Percentiles rank a stretch among this genome's conserved stretches.
Conservation (phyloP, 2,113 vertebrate genomes). For the Notarius quadriscutis region DNA sequence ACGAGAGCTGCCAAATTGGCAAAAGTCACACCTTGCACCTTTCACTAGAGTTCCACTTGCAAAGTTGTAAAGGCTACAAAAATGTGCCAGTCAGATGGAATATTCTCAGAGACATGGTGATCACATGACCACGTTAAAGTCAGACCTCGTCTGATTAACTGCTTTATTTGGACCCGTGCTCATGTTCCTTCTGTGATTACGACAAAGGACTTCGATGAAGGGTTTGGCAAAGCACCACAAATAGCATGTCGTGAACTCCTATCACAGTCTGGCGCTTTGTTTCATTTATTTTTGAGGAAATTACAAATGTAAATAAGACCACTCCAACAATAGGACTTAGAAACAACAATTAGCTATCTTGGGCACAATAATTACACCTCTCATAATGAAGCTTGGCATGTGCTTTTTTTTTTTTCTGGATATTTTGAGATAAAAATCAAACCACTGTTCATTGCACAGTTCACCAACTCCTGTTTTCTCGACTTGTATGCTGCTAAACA, state of each 20-base stretch:
- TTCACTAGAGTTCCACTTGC: not conserved
- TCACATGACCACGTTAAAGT: not conserved
- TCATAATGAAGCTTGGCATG: not conserved
- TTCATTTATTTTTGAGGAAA: slow-evolving; percentile 9
- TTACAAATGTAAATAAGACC: slow-evolving; percentile 23
- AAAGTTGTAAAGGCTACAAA: not conserved
- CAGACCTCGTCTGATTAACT: not conserved
- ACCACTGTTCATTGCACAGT: not conserved
- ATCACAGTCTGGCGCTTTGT: not conserved
- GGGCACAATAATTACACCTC: not conserved
- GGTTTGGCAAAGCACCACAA: not conserved
- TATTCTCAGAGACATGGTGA: not conserved
- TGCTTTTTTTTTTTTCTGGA: not conserved
- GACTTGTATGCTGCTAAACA: not conserved
- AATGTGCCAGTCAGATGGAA: not conserved
- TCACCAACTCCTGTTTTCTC: not conserved
- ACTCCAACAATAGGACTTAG: not conserved
- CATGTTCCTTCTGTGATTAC: not conserved
- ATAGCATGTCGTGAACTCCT: not conserved
- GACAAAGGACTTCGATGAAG: not conserved
- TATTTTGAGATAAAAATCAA: not conserved
- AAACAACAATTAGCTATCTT: slow-evolving; percentile 19
- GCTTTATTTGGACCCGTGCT: not conserved
- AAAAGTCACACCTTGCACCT: not conserved
- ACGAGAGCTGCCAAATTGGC: not conserved